These are phyloP conservation scores for Chondrilla cf. caribensis DNA, from an alignment of 37 sponge, comb jelly and placozoan species.

Conservation along the genomic window DNA sequence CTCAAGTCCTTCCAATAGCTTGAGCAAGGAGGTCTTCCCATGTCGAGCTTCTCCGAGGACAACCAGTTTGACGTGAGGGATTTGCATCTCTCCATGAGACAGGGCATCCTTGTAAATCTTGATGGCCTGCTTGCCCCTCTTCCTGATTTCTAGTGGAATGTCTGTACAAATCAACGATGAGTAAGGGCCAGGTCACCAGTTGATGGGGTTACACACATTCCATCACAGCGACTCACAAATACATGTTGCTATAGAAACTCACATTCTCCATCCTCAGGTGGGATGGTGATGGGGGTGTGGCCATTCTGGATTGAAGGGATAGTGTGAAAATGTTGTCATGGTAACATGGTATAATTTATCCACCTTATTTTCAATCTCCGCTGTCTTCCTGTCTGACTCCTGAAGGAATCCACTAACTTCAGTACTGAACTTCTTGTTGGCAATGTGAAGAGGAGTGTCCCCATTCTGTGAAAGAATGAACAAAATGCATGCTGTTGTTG, in stretches of 20 bases:
- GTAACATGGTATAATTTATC: no score
- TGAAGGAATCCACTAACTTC: background rate
- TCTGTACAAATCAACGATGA: no score
- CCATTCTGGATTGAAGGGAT: background rate
- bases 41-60: conserved; percentile 52
- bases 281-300: conserved; percentile 1
- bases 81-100: conserved; percentile 11
- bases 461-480: conserved; percentile 4
- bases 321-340: no score
- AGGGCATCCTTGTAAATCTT: background rate
- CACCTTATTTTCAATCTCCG: background rate
- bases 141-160: conserved; percentile 16
- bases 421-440: conserved; percentile 31
- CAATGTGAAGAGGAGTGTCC: conserved; percentile 58
- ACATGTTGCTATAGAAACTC: no score
- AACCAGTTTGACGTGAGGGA: conserved; percentile 52
- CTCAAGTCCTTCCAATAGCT: conserved; percentile 14
- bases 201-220: no score
- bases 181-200: no score
- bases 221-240: no score
- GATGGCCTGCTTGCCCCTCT: conserved; percentile 2
- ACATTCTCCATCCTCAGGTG: conserved; percentile 4
- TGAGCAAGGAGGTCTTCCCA: conserved; percentile 46
- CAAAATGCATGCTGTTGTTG: background rate
- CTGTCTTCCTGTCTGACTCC: no score